These are phyloP conservation scores for Sinhomidia bicolor DNA, from an alignment of 2,888 invertebrate species.

Conservation along the genomic window DNA sequence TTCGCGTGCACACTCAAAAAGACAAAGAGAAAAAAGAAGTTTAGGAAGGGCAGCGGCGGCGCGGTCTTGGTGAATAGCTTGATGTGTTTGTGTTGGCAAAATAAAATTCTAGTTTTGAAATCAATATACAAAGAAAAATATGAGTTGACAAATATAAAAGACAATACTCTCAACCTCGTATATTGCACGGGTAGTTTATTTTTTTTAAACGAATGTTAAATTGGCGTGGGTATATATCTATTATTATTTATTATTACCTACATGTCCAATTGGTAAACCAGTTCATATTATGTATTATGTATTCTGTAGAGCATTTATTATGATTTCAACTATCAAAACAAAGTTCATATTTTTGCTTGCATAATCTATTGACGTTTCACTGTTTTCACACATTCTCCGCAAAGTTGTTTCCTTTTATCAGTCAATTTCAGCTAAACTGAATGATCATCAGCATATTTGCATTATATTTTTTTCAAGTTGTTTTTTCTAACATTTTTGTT, in stretches of 20 bases:
- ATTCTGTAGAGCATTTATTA: neutral
- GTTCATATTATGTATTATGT: neutral
- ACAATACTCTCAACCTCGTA: neutral
- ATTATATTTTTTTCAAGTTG: neutral
- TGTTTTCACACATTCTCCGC: too few relatives aligned
- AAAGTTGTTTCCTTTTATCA: neutral
- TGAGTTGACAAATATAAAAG: neutral
- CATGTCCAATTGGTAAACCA: neutral
- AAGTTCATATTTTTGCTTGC: neutral
- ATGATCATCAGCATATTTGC: neutral
- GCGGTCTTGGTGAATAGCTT: neutral
- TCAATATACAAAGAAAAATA: neutral
- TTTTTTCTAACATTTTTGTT: neutral
- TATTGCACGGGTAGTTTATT: neutral
- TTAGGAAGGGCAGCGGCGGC: neutral
- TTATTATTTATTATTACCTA: neutral
- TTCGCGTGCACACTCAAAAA: constrained; percentile 56
- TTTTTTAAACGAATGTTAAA: too few relatives aligned
- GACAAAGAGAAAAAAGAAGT: neutral
- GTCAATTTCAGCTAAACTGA: neutral
- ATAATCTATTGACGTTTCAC: neutral
- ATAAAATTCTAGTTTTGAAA: neutral
- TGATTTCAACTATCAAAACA: neutral
- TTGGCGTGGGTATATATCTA: neutral
- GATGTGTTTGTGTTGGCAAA: neutral